A percentile compares a stretch with the other conserved stretches of the same genome.
Conservation (phyloP, 1,140 invertebrate genomes). For the Maconellicoccus hirsutus region DNA sequence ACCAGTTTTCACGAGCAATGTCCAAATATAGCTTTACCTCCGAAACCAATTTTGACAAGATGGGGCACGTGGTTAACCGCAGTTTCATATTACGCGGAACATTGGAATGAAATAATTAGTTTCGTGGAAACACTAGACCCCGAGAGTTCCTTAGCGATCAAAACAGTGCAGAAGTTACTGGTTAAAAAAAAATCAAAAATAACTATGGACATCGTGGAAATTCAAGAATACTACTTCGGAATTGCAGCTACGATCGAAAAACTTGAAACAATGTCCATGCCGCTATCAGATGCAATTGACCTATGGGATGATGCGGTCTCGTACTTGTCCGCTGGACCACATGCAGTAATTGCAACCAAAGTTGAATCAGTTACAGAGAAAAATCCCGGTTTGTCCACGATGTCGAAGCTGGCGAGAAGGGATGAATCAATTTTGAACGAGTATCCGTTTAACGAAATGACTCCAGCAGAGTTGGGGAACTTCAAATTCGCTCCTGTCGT, state of each 20-base stretch:
- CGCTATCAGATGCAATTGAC: neutral
- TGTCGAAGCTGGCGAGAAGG: too few species aligned
- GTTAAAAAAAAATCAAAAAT: conserved; percentile 1
- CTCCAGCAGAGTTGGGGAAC: conserved; percentile 3
- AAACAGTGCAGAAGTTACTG: neutral
- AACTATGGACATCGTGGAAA: neutral
- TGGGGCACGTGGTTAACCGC: conserved; percentile 24
- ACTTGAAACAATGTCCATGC: neutral
- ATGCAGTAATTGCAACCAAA: neutral
- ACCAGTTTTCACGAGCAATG: conserved; percentile 18
- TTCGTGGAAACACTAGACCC: neutral
- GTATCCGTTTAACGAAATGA: conserved; percentile 13
- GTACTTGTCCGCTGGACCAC: neutral
- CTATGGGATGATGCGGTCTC: neutral
- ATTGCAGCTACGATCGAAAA: neutral
- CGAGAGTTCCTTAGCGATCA: neutral
- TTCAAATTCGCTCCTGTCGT: conserved; percentile 10
- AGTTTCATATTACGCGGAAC: neutral
- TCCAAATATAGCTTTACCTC: conserved; percentile 8
- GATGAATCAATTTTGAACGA: neutral
- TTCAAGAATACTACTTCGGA: neutral
- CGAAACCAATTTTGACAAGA: conserved; percentile 22
- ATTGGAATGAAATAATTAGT: neutral
- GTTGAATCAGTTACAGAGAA: neutral
- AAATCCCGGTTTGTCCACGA: neutral